These are phyloP conservation scores for Syngnathus floridae DNA, from an alignment of 2,113 vertebrate genomes.

Conservation along the genomic window DNA sequence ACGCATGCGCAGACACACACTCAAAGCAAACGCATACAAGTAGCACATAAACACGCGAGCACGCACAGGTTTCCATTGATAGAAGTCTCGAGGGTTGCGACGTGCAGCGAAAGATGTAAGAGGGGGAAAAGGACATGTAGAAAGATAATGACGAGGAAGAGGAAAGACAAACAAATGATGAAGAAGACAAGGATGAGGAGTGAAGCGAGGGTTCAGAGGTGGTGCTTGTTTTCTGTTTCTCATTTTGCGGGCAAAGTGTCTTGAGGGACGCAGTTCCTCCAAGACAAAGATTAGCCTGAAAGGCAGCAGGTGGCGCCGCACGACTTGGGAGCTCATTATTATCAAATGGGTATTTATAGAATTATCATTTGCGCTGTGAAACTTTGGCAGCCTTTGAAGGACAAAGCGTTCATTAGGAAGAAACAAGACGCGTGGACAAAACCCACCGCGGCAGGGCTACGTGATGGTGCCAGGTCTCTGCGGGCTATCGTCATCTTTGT, in stretches of 20 bases:
- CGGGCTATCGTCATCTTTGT: conserved; percentile 47
- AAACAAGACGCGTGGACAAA: neutral
- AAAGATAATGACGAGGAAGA: neutral
- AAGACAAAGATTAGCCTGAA: conserved; percentile 74
- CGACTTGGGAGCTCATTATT: conserved; percentile 70
- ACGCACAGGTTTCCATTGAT: conserved; percentile 27
- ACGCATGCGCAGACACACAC: no score
- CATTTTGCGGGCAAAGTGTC: conserved; percentile 59
- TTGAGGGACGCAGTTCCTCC: conserved; percentile 63
- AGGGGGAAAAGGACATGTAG: neutral
- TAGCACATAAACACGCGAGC: neutral
- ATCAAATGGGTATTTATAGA: neutral
- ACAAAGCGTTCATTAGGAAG: conserved; percentile 74
- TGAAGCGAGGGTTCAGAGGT: conserved; percentile 39
- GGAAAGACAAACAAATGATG: neutral
- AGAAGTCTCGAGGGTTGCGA: conserved; percentile 11
- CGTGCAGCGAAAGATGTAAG: neutral
- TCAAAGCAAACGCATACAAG: no score
- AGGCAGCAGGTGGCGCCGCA: conserved; percentile 57
- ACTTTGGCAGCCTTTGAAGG: conserved; percentile 71
- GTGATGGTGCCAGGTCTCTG: conserved; percentile 26
- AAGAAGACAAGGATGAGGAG: conserved; percentile 25
- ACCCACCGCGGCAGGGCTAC: neutral
- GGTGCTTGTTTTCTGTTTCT: conserved; percentile 42
- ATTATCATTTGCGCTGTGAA: conserved; percentile 48